These are phyloP conservation scores for Tholera decimalis DNA, from an alignment of 2,888 invertebrate genomes.

Conservation along the genomic window DNA sequence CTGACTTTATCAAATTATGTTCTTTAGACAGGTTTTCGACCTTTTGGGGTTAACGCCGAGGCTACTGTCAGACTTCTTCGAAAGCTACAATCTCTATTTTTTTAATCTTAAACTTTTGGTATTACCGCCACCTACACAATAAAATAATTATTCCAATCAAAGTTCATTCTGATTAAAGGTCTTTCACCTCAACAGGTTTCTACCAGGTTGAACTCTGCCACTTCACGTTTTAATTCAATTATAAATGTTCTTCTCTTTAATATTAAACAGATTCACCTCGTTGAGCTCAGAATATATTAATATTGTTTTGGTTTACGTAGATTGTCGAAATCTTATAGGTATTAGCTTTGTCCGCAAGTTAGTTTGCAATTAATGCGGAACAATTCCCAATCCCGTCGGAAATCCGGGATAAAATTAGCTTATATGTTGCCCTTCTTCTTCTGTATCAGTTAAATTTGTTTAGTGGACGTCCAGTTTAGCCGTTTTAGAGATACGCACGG, in stretches of 20 bases:
- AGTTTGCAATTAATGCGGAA: too few relatives aligned
- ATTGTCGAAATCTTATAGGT: too few relatives aligned
- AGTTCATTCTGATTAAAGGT: neutral
- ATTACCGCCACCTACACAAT: neutral
- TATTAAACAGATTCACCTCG: neutral
- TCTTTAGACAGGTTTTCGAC: neutral
- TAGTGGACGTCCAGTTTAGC: too few relatives aligned
- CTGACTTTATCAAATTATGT: neutral
- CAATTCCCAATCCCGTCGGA: too few relatives aligned
- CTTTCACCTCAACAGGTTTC: neutral
- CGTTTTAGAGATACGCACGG: too few relatives aligned
- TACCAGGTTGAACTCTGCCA: neutral
- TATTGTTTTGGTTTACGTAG: neutral
- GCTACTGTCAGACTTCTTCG: neutral
- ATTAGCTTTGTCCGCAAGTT: too few relatives aligned
- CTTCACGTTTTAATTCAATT: neutral
- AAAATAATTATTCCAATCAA: neutral
- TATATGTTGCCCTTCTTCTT: too few relatives aligned
- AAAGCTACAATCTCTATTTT: neutral
- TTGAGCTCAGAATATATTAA: conserved; percentile 18
- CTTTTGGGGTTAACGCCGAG: neutral
- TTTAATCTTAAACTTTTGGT: neutral
- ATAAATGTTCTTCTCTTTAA: neutral
- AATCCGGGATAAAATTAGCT: too few relatives aligned
- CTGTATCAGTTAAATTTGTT: too few relatives aligned